Conservation (phyloP, 2,113 vertebrate species). For the Neomonachus schauinslandi region DNA sequence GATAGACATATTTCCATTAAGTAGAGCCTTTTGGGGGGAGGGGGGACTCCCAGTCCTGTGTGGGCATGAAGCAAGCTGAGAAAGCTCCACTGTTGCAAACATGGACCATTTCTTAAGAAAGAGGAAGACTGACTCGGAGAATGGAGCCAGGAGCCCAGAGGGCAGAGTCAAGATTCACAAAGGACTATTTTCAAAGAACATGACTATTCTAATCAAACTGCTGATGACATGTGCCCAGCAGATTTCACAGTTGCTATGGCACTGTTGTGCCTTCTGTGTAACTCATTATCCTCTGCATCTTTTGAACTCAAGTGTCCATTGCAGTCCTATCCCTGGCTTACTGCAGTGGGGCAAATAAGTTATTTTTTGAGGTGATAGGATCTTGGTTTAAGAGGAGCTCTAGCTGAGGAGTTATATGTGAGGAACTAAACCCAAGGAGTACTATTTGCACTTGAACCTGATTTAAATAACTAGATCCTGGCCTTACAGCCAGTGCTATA, state of each 20-base stretch:
- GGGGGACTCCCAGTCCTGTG: not conserved
- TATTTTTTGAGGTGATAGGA: not conserved
- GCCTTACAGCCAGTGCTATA: not conserved
- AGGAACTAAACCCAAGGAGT: not conserved
- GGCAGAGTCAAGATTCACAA: not conserved
- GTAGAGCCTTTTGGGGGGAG: not conserved
- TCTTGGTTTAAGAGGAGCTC: not conserved
- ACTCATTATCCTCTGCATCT: not conserved
- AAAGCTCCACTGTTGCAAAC: not conserved
- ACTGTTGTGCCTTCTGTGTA: not conserved
- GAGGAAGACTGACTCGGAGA: not conserved
- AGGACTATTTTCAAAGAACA: not conserved
- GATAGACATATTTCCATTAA: not conserved
- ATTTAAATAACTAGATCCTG: not conserved
- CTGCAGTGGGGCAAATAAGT: not conserved
- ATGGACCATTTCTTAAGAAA: constrained; percentile 7
- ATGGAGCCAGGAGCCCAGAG: not conserved
- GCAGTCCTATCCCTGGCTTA: not conserved
- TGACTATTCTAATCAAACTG: not conserved
- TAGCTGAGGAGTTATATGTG: not conserved
- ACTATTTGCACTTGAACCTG: not conserved
- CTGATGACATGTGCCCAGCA: not conserved
- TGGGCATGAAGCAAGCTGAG: not conserved
- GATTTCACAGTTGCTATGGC: not conserved
- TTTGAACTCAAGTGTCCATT: not conserved